A percentile compares a stretch with the other conserved stretches of the same genome.
Conservation (phyloP, 2,797 vertebrate species). For the Borostomias antarcticus region DNA sequence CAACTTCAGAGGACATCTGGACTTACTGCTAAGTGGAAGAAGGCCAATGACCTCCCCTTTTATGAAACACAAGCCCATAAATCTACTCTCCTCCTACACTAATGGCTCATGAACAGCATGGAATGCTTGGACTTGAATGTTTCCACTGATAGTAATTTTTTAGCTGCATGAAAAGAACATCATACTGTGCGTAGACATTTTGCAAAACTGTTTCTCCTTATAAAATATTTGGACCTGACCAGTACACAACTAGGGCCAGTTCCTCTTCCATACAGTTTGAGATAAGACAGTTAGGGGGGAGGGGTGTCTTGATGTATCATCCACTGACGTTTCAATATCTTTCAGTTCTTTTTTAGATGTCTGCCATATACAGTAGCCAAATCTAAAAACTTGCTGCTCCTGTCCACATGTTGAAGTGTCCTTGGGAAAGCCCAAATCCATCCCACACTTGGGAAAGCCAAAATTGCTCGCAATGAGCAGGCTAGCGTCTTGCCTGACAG, state of each 20-base stretch:
- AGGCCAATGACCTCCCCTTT: not conserved
- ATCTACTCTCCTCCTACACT: constrained; percentile 6
- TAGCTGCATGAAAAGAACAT: not conserved
- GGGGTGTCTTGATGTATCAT: not conserved
- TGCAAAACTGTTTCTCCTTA: not conserved
- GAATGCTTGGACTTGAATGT: not conserved
- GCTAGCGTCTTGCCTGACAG: too few relatives aligned
- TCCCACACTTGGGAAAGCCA: too few relatives aligned
- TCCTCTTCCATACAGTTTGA: not conserved
- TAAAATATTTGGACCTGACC: constrained; percentile 1
- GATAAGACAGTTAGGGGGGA: not conserved
- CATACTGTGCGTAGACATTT: not conserved
- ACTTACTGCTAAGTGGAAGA: not conserved
- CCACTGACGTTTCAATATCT: not conserved
- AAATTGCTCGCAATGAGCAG: too few relatives aligned
- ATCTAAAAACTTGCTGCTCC: too few relatives aligned
- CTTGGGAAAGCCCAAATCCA: too few relatives aligned
- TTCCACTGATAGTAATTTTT: not conserved
- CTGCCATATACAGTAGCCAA: too few relatives aligned
- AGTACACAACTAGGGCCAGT: not conserved
- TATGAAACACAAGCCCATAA: constrained; percentile 12
- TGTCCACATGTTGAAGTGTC: too few relatives aligned
- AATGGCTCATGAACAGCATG: not conserved
- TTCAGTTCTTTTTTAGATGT: too few relatives aligned
- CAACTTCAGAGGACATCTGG: constrained; percentile 50